phyloP scores from a whole-genome alignment of 2,797 vertebrate species.

The Octomys mimax region DNA sequence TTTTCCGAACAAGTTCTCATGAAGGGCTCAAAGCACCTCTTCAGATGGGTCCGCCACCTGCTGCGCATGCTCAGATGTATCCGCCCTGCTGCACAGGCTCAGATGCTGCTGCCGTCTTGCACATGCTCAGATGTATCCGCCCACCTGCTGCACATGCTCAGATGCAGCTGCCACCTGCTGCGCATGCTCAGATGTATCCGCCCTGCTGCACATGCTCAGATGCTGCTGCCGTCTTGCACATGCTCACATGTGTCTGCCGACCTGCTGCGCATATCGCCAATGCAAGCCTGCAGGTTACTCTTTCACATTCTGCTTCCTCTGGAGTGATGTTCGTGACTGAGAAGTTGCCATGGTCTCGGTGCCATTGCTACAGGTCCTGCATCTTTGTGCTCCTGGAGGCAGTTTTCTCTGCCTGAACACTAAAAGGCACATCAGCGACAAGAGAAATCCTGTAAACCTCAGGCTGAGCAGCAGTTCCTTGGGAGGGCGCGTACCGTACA shows the following conservation, averaged over 20 bases:
- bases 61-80: too few species aligned
- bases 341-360: neutral
- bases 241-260: too few species aligned
- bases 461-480: neutral
- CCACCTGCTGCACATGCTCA: too few species aligned
- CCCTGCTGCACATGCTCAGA: too few species aligned
- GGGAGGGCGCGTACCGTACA: accelerated
- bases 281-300: neutral
- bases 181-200: too few species aligned
- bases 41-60: too few species aligned
- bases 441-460: neutral
- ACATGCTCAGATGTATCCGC: too few species aligned
- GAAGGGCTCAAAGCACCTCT: neutral
- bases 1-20: neutral
- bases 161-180: too few species aligned
- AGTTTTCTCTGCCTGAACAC: neutral
- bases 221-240: too few species aligned
- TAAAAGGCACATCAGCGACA: neutral
- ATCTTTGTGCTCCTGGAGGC: neutral
- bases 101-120: too few species aligned
- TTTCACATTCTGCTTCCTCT: neutral
- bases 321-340: neutral
- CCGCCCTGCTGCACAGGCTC: too few species aligned
- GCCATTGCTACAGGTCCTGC: neutral
- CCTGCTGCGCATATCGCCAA: neutral